Evolutionary conservation across 1,140 invertebrate species (phyloP).

Genomic region (Drosophila rhopaloa): DNA sequence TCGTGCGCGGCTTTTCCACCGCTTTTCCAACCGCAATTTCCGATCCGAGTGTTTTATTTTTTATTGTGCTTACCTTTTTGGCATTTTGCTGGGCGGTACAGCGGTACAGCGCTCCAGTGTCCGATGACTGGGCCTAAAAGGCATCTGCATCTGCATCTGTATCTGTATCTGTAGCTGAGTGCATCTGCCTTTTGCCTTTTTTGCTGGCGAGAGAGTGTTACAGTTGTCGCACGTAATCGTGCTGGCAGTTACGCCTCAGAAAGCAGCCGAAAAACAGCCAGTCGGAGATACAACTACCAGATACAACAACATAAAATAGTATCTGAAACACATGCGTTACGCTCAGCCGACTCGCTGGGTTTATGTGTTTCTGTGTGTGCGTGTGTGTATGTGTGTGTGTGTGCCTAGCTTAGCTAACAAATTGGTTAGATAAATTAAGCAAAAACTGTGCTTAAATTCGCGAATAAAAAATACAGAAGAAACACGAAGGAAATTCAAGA

Average conservation of each 20-base stretch:
- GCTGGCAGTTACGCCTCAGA: conserved; percentile 74
- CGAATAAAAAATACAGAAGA: conserved; percentile 7
- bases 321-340: conserved; percentile 69
- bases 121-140: background rate
- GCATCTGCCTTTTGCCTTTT: conserved; percentile 23
- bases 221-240: conserved; percentile 60
- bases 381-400: conserved; percentile 9
- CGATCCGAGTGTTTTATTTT: background rate
- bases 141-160: conserved; percentile 15
- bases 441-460: conserved; percentile 48
- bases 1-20: conserved; percentile 11
- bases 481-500: conserved; percentile 31
- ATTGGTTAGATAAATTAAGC: conserved; percentile 71
- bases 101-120: conserved; percentile 10
- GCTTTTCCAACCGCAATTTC: background rate
- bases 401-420: conserved; percentile 64
- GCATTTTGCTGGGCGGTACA: background rate
- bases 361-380: background rate
- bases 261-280: conserved; percentile 36
- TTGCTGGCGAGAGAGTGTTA: conserved; percentile 35
- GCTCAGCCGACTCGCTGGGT: conserved; percentile 55
- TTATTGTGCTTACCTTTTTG: background rate
- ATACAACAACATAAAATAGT: conserved; percentile 44
- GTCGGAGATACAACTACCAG: conserved; percentile 20
- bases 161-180: background rate